Evolutionary conservation across 1,140 invertebrate species (phyloP).

Genomic region (Diprion similis): DNA sequence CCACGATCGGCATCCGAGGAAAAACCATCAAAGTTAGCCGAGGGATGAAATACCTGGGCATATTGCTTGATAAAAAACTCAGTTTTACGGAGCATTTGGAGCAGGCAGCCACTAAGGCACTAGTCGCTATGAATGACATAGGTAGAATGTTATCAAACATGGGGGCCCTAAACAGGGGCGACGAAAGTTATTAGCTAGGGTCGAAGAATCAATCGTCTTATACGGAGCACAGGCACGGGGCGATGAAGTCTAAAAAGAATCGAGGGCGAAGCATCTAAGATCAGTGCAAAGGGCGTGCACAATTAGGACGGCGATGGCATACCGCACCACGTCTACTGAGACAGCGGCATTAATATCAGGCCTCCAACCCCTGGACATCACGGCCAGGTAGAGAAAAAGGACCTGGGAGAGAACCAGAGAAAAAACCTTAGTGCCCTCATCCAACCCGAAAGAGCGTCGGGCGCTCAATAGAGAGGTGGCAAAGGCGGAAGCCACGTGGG

Average conservation of each 20-base stretch:
- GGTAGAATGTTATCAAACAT: slow-evolving; percentile 14
- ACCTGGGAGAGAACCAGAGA: slow-evolving; percentile 13
- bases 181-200: slow-evolving; percentile 8
- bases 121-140: neutral
- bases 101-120: neutral
- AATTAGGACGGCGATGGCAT: slow-evolving; percentile 7
- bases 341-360: slow-evolving; percentile 29
- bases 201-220: slow-evolving; percentile 11
- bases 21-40: neutral
- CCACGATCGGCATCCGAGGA: neutral
- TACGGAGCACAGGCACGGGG: slow-evolving; percentile 12
- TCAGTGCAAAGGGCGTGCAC: neutral
- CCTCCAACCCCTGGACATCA: slow-evolving; percentile 27
- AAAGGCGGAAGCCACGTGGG: neutral
- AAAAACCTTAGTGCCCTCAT: slow-evolving; percentile 7
- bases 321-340: slow-evolving; percentile 27
- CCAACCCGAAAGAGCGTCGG: neutral
- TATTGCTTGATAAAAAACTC: neutral
- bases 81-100: neutral
- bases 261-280: neutral
- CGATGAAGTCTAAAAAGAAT: neutral
- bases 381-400: slow-evolving; percentile 25
- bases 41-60: slow-evolving; percentile 19
- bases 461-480: neutral
- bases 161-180: slow-evolving; percentile 15